Evolutionary conservation across 2,113 vertebrate genomes (phyloP).

Genomic region (Salvelinus fontinalis): DNA sequence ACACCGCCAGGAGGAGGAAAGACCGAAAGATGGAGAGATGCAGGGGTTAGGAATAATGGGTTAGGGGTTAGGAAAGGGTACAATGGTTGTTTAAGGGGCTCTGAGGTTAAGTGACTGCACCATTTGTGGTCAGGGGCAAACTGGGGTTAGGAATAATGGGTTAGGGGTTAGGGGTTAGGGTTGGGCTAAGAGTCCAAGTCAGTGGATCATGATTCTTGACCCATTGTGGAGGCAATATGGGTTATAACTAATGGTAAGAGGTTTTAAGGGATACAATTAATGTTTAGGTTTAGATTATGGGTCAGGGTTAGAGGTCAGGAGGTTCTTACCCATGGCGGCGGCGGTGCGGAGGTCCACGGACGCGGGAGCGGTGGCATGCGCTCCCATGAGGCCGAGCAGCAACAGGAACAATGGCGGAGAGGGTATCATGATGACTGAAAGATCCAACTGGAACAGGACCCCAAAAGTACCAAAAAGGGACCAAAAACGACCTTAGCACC

Average conservation of each 20-base stretch:
- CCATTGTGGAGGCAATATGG: neutral
- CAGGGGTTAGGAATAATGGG: no score
- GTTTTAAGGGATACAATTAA: neutral
- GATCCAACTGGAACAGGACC: neutral
- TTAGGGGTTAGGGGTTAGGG: no score
- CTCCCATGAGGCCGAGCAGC: constrained; percentile 71
- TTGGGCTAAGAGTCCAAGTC: no score
- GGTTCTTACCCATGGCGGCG: constrained; percentile 75
- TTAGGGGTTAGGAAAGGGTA: no score
- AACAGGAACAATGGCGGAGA: constrained; percentile 62
- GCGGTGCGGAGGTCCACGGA: constrained; percentile 65
- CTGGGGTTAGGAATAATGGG: neutral
- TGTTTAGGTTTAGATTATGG: neutral
- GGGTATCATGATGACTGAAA: constrained; percentile 59
- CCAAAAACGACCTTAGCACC: constrained; percentile 25
- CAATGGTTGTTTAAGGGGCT: no score
- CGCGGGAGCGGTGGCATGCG: constrained; percentile 66
- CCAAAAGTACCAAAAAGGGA: constrained; percentile 4
- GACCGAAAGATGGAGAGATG: no score
- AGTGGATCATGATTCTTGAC: no score
- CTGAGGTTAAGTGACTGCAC: no score
- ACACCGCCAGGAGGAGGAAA: no score
- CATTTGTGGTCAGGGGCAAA: no score
- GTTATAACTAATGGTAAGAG: neutral
- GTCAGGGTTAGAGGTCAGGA: constrained; percentile 47